Evolutionary conservation across 2,888 invertebrate genomes (phyloP), one percentile per base, ranked within the genome.

Genomic region (Limenitis arthemis): DNA sequence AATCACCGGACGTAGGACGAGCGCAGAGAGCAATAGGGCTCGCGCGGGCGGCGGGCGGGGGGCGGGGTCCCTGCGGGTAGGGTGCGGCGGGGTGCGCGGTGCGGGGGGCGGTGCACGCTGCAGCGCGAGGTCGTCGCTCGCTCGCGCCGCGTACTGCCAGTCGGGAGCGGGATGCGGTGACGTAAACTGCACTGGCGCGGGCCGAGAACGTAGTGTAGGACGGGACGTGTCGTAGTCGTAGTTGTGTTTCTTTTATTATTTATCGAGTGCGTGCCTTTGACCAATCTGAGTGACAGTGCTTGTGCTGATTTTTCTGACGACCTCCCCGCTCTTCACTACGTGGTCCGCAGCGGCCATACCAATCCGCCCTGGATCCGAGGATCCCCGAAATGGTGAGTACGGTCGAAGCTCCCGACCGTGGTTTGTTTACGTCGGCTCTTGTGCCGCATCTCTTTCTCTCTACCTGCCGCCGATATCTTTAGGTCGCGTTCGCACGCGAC

Each of bases 151-250:
- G 73, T 61, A 66, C 68, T 59, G 80, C 73, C 83, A 86, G 85
- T 85, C 83, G 80, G 84, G 84, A 85, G 83, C 85, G 85, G 85
- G 85, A 86, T 86, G 85, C 85, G 85, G 86, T 85, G 86, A 84
- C 85, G 86, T 84, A 82, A 78, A 79, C 79, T 85, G 86, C 86
- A 86, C 75, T 81, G 85, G 84, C 84, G 77, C 72, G 76, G 77
- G 82, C 85, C 84, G 81, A 75, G 64, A 78, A 73, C 79, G 79
- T 85, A 85, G 83, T 84, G 84, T 84, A 81, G 85, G 77, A 80
- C 86, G 83, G 80, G 81, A 84, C 81, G 79, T 75, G 73, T 81
- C 75, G 80, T 77, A 63, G 72, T 74, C 70, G 67, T 77, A 63
- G 72, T 74, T 70, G 67, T 59, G 58, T 61, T 58, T 61, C 20